A percentile compares a stretch with the other conserved stretches of the same genome.
Conservation (phyloP, 2,113 vertebrate species). For the Anoplopoma fimbria region DNA sequence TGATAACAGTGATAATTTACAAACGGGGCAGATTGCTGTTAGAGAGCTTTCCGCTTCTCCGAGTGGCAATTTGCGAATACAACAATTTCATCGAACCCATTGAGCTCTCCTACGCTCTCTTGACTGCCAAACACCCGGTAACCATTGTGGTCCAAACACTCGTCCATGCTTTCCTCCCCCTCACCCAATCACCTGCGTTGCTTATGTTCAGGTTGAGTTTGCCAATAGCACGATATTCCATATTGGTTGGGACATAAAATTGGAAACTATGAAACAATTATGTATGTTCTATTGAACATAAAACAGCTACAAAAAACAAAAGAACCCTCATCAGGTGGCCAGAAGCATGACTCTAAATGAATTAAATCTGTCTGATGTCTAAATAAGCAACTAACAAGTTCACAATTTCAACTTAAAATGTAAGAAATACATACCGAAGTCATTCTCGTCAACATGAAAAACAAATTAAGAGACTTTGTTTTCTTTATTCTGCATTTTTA, state of each 20-base stretch:
- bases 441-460: no score
- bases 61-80: constrained; percentile 71
- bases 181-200: constrained; percentile 59
- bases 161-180: constrained; percentile 59
- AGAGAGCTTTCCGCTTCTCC: constrained; percentile 63
- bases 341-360: neutral
- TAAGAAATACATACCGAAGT: no score
- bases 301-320: neutral
- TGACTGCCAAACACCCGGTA: constrained; percentile 69
- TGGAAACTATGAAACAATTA: neutral
- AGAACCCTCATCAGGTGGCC: neutral
- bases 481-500: neutral
- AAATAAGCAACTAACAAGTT: neutral
- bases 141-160: constrained; percentile 66
- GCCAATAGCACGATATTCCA: constrained; percentile 16
- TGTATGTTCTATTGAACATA: neutral
- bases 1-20: constrained; percentile 45
- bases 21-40: constrained; percentile 51
- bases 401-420: neutral
- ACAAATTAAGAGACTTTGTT: no score
- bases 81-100: constrained; percentile 68
- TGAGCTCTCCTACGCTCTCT: constrained; percentile 73
- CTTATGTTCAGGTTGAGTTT: constrained; percentile 6
- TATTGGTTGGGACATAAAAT: neutral
- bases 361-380: neutral